Evolutionary conservation across 2,888 invertebrate species (phyloP).

Genomic region (Orthosia gothica): DNA sequence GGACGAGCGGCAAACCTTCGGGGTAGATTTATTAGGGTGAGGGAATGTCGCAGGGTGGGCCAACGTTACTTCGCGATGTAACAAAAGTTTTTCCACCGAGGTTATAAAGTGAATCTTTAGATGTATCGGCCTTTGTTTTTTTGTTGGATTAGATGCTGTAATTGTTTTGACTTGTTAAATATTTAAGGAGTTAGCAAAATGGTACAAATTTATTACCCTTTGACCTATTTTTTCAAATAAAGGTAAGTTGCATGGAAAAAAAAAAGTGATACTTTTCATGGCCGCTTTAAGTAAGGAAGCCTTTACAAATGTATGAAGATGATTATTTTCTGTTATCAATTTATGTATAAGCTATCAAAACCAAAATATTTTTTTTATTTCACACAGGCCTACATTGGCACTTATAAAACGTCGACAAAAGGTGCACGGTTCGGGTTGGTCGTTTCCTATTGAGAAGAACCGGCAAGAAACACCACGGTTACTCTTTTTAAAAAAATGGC

Average conservation of each 20-base stretch:
- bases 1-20: conserved; percentile 75
- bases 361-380: too few species aligned
- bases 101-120: conserved; percentile 56
- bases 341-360: too few species aligned
- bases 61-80: conserved; percentile 55
- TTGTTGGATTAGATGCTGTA: neutral
- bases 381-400: too few species aligned
- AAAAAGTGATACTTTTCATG: neutral
- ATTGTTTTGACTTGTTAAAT: conserved; percentile 14
- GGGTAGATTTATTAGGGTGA: conserved; percentile 81
- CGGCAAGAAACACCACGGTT: too few species aligned
- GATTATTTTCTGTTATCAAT: neutral
- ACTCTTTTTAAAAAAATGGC: too few species aligned
- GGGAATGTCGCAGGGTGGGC: conserved; percentile 67
- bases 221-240: conserved; percentile 33
- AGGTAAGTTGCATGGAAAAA: neutral
- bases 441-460: too few species aligned
- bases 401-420: too few species aligned
- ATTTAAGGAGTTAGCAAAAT: neutral
- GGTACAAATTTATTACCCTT: neutral
- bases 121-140: conserved; percentile 48
- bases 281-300: neutral
- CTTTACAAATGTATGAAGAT: neutral
- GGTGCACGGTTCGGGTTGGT: too few species aligned
- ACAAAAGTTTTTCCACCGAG: conserved; percentile 64